phyloP scores from a whole-genome alignment of 2,888 invertebrate species.

The Acanthosepion pharaonis region DNA sequence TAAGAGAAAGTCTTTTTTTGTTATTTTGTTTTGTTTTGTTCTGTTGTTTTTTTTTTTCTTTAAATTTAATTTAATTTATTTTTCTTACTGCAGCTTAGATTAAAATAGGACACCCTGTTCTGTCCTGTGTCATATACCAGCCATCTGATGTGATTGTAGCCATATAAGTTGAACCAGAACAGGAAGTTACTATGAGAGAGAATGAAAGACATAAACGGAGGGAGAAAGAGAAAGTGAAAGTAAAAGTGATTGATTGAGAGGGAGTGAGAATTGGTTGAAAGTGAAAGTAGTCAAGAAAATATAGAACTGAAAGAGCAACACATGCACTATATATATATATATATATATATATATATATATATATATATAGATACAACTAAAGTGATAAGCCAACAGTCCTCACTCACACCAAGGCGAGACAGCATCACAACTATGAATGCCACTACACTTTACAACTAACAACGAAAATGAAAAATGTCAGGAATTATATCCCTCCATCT shows the following conservation, averaged over 20 bases:
- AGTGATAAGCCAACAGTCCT: slow-evolving; percentile 24
- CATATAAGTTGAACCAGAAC: background rate
- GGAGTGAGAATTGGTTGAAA: background rate
- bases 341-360: too few relatives aligned
- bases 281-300: background rate
- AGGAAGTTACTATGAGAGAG: too few relatives aligned
- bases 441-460: background rate
- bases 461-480: background rate
- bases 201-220: background rate
- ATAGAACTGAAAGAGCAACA: background rate
- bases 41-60: background rate
- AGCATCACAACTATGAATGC: background rate
- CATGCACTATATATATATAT: background rate
- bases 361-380: background rate
- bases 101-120: background rate
- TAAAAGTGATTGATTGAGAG: background rate
- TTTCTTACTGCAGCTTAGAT: background rate
- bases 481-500: background rate
- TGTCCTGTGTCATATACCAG: background rate
- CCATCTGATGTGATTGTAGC: background rate
- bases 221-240: background rate
- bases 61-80: background rate
- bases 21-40: background rate
- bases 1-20: background rate
- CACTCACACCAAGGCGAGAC: background rate